Conservation (phyloP, 1,140 invertebrate genomes). For the Drosophila erecta region DNA sequence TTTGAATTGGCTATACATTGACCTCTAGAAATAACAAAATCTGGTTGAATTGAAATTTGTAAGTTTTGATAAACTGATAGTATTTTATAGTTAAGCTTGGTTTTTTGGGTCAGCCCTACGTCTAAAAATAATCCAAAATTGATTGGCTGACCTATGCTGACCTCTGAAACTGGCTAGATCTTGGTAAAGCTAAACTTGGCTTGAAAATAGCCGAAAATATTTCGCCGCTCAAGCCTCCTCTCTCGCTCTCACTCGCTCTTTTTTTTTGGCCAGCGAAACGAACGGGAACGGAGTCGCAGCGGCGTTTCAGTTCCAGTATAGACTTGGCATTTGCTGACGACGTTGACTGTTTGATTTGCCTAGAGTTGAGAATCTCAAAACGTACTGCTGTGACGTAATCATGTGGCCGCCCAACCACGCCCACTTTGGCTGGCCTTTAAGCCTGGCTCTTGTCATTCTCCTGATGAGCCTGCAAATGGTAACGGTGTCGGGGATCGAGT, state of each 20-base stretch:
- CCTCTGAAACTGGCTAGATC: slow-evolving; percentile 11
- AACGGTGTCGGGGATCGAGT: slow-evolving; percentile 87
- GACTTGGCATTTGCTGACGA: slow-evolving; percentile 80
- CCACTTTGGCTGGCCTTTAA: background rate
- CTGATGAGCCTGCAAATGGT: slow-evolving; percentile 16
- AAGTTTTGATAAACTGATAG: background rate
- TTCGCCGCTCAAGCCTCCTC: slow-evolving; percentile 2
- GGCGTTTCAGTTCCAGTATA: slow-evolving; percentile 76
- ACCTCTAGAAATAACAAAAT: too few relatives aligned
- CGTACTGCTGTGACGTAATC: slow-evolving; percentile 23
- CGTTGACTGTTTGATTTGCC: slow-evolving; percentile 61
- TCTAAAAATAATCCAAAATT: background rate
- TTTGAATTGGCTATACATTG: too few relatives aligned
- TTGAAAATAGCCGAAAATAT: slow-evolving; percentile 12
- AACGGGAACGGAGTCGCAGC: slow-evolving; percentile 69
- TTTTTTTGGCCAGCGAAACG: slow-evolving; percentile 51
- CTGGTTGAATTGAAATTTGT: too few relatives aligned
- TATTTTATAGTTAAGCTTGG: background rate
- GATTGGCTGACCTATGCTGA: slow-evolving; percentile 14
- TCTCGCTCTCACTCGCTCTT: slow-evolving; percentile 6
- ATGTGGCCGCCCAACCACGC: slow-evolving; percentile 4
- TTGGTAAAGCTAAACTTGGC: slow-evolving; percentile 15
- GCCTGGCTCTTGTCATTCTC: background rate
- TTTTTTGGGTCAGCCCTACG: too few relatives aligned
- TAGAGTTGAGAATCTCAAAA: background rate